phyloP scores from a whole-genome alignment of 1,140 invertebrate genomes.

The Potamilus streckersoni region DNA sequence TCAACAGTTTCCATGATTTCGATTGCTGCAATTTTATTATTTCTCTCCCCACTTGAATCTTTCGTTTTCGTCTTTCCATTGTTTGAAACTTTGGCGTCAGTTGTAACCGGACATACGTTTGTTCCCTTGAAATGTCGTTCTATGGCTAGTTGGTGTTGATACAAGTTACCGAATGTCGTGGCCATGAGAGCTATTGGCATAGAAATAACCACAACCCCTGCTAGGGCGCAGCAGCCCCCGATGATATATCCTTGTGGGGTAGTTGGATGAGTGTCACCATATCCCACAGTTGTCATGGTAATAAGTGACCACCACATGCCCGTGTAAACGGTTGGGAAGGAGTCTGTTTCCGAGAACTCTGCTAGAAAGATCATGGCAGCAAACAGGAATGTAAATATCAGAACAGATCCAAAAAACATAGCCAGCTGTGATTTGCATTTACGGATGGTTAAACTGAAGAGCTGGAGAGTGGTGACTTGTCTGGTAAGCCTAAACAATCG shows the following conservation, averaged over 20 bases:
- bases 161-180: too few relatives aligned
- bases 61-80: too few relatives aligned
- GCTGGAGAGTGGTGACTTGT: too few relatives aligned
- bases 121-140: too few relatives aligned
- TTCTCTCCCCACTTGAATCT: too few relatives aligned
- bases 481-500: too few relatives aligned
- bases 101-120: too few relatives aligned
- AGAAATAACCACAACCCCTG: constrained; percentile 60
- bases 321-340: constrained; percentile 62
- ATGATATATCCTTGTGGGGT: constrained; percentile 71
- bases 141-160: too few relatives aligned
- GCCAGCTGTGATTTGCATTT: constrained; percentile 40
- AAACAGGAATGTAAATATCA: constrained; percentile 97
- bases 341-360: constrained; percentile 75
- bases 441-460: too few relatives aligned
- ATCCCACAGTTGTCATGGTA: constrained; percentile 72
- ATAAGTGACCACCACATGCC: constrained; percentile 73
- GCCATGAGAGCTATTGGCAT: constrained; percentile 32
- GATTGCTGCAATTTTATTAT: too few relatives aligned
- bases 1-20: too few relatives aligned
- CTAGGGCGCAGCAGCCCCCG: constrained; percentile 57
- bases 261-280: constrained; percentile 65
- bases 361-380: constrained; percentile 98
- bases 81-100: too few relatives aligned
- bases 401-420: constrained; percentile 95